These are phyloP conservation scores for Elysia crispata DNA, from an alignment of 2,888 invertebrate species.

Conservation along the genomic window DNA sequence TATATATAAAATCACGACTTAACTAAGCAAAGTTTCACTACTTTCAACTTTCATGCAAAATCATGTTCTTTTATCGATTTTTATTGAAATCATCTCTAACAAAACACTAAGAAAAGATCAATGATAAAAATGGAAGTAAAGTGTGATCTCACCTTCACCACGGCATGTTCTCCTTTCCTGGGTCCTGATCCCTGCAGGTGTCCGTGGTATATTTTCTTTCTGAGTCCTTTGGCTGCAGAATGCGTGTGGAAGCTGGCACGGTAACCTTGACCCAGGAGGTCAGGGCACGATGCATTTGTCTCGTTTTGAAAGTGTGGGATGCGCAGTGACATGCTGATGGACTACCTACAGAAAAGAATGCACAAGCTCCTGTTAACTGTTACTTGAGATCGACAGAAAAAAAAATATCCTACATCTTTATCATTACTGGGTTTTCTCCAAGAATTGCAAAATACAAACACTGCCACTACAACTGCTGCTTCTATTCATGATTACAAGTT, in stretches of 20 bases:
- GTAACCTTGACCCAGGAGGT: slow-evolving; percentile 50
- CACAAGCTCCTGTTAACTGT: no score
- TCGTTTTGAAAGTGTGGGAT: slow-evolving; percentile 49
- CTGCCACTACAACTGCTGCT: background rate
- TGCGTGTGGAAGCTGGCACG: slow-evolving; percentile 53
- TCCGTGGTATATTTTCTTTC: slow-evolving; percentile 54
- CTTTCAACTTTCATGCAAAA: no score
- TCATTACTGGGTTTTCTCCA: no score
- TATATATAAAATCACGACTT: no score
- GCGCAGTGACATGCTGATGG: slow-evolving; percentile 27
- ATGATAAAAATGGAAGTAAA: background rate
- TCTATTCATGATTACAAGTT: background rate
- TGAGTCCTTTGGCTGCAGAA: slow-evolving; percentile 48
- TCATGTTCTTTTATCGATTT: no score
- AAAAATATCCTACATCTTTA: no score
- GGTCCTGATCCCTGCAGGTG: slow-evolving; percentile 54
- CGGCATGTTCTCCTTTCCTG: slow-evolving; percentile 52
- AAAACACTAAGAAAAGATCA: no score
- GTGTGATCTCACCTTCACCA: slow-evolving; percentile 48
- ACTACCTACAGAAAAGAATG: no score
- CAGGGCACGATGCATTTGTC: slow-evolving; percentile 53
- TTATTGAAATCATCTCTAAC: no score
- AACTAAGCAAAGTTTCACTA: no score
- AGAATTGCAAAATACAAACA: background rate
- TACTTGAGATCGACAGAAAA: no score